Evolutionary conservation across 2,797 vertebrate species (phyloP), one percentile per base, ranked within the genome.

Genomic region (Tiaroga cobitis): DNA sequence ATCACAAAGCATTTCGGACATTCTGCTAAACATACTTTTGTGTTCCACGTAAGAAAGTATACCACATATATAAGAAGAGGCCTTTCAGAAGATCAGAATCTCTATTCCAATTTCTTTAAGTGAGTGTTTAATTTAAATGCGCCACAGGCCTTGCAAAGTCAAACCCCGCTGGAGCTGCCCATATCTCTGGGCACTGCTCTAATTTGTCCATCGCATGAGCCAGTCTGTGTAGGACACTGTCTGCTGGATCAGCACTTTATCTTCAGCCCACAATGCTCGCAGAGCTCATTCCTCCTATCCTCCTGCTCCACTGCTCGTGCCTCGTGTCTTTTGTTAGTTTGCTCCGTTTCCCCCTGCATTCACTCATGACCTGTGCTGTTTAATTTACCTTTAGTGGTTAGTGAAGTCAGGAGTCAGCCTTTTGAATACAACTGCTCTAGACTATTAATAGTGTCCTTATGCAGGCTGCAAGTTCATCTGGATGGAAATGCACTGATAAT

Each of bases 401-500:
- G 89, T 89, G 21, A 72, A 89, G 88, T 89, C 92, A 91, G 89
- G 86, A 85, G 84, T 81, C 88, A 91, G 75, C 54, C 4, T 85
- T 74, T 85, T 85, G 85, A 88, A 87, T 56, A 69, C 51, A 79
- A 37, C 84, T 43, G 61, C 34, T 69, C 34, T 15, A 7, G 80
- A 83, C 82, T 37, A 37, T 43, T 67, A 84, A 89, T 86, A 82
- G 86, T 88, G 81, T 84, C 68, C 86, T 82, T 70, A 37, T 65
- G 46, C 59, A n/a, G 81, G 43, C 87, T n/a, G 46, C 82, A 86
- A 86, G 88, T 91, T 93, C 93, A 92, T 90, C 91, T 92, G 92
- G 91, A 93, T 92, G 87, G 90, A 91, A 93, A 92, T 89, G 86
- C 87, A 86, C 88, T 88, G 72, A 89, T 88, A 93, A 94, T 94